Evolutionary conservation across 2,888 invertebrate genomes (phyloP), one percentile per base, ranked within the genome.

Genomic region (Capitulum mitella): DNA sequence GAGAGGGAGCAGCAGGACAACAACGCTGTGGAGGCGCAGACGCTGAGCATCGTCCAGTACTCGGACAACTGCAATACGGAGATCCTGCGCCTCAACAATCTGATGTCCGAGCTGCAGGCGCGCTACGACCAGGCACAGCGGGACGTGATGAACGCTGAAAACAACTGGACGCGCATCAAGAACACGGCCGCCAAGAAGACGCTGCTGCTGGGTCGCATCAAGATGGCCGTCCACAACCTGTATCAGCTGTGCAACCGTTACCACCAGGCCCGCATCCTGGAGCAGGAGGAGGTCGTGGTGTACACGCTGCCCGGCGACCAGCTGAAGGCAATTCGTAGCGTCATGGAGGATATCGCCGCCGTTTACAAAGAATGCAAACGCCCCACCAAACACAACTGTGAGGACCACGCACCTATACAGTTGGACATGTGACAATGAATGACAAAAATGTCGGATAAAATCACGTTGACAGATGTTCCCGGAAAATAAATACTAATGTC

Each of bases 161-260:
- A 19, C 46, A 46, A 16, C 46, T 76, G 76, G 76, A 46, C 32
- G 0, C 76, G 46, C 29, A 76, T 76, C 46, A 43, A 76, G 76
- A 46, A 76, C 76, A 76, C 76, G 46, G 76, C 76, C 46, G 48
- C 76, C 32, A 48, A 76, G 32, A 92, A 92, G 87, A 93, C 94
- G 90, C 93, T 94, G 88, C 90, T 94, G 82, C 90, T 91, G 79
- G 89, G 95, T 81, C 90, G 94, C 80, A 91, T 95, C 82, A 93
- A 94, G 34, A 43, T 76, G 76, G 29, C 76, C 6, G 14, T 46
- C 12, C 48, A 19, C 76, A 76, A 76, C 76, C 46, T 76, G 43
- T 76, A 76, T 46, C 46, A 76, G 32, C 46, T 76, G 43, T 76
- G 76, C 76, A 29, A 14, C 19, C 26, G 76, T 16, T 76, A 76